Conservation (phyloP, 1,140 invertebrate genomes). For the Formica selysi region DNA sequence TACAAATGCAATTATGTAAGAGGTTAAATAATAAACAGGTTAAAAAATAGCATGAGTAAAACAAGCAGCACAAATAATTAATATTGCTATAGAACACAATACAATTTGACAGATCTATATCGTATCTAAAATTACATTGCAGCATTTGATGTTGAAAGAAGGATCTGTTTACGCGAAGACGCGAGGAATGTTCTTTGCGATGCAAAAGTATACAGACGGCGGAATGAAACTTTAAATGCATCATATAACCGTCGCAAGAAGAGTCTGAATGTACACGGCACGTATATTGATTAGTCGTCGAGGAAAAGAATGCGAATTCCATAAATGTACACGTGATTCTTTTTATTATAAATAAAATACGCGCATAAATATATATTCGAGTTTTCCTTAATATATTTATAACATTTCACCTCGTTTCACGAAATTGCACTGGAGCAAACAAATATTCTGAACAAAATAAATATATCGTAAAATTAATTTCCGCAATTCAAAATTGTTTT, state of each 20-base stretch:
- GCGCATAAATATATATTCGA: background rate
- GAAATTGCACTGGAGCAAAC: background rate
- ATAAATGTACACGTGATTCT: slow-evolving; percentile 49
- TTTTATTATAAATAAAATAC: slow-evolving; percentile 52
- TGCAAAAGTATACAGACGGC: background rate
- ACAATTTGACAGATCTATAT: background rate
- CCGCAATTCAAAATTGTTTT: background rate
- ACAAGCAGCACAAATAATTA: too few species aligned
- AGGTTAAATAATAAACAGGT: background rate
- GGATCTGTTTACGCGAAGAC: background rate
- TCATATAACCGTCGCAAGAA: slow-evolving; percentile 45
- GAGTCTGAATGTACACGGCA: slow-evolving; percentile 65
- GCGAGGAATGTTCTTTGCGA: background rate
- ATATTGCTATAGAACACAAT: background rate
- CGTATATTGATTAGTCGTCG: slow-evolving; percentile 67
- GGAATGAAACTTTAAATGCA: slow-evolving; percentile 55
- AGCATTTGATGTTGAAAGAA: background rate
- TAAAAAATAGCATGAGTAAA: background rate
- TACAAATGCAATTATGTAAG: background rate
- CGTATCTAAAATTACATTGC: background rate
- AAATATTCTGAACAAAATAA: background rate
- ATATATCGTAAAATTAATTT: background rate
- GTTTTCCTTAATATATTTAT: background rate
- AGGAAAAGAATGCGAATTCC: slow-evolving; percentile 41
- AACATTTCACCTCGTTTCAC: background rate